Evolutionary conservation across 2,113 vertebrate species (phyloP), one percentile per base, ranked within the genome.

Genomic region (Pipa parva): DNA sequence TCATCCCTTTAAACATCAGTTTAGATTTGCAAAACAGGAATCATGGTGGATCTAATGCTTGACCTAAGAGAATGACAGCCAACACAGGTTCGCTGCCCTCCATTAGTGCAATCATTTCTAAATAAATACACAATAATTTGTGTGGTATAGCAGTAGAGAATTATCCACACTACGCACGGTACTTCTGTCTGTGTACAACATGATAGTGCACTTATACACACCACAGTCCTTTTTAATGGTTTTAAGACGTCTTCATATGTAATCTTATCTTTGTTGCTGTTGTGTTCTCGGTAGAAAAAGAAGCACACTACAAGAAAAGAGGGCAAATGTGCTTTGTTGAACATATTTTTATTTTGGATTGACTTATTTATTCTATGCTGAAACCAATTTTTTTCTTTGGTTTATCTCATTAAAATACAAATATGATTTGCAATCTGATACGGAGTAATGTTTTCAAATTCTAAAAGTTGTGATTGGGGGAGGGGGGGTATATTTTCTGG

Each of bases 101-200:
- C n/a, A n/a, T 36, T 36, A 36, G 33, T 36, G 33, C 33, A 36
- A 13, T n/a, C n/a, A n/a, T n/a, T n/a, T n/a, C n/a, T n/a, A n/a
- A n/a, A n/a, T n/a, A n/a, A n/a, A n/a, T n/a, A n/a, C n/a, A n/a
- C n/a, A n/a, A n/a, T n/a, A n/a, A n/a, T n/a, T 77, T 76, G 82
- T 81, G 78, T 73, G 79, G 81, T 87, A 85, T 90, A 87, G 86
- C 86, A 81, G 79, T 88, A 86, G 84, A 58, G 67, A 36, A 62
- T 83, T 87, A 25, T 82, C 78, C 85, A 83, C 90, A 85, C 86
- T 79, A 83, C 86, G 85, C 92, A 83, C 81, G 79, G 80, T 80
- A 80, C 85, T 88, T 79, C 80, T 81, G 76, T 52, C 65, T 69
- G 15, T 60, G 52, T 60, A 39, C 12, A 29, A 27, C 51, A 37